Base-by-base conservation (phyloP, 2,113 vertebrate species). In the Etheostoma spectabile region DNA sequence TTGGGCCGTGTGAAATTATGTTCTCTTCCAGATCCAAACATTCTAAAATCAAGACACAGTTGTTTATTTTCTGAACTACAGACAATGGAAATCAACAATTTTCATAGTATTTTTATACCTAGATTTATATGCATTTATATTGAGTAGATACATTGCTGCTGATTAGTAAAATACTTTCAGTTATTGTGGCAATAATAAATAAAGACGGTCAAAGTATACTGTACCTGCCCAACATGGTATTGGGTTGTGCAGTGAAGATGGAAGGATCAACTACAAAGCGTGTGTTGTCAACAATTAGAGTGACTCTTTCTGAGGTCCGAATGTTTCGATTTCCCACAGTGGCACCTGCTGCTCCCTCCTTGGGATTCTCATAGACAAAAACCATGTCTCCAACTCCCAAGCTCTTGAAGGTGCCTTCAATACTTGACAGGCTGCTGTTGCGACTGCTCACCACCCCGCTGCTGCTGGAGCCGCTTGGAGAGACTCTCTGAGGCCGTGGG, bases 221-320 rank as follows among this genome's bases (percentile, higher is more conserved):
- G 6, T 93, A 99, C 98, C 98, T 98, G 94, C 98, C 98, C 96
- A 99, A 93, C 98, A 99, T 99, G 19, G 98, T 99, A 85, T 99
- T 99, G 86, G 98, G 98, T 38, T 99, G 98, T 81, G 98, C 98
- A 8, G 97, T 99, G 89, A 99, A 99, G 92, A 99, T 98, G 38
- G 97, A 95, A 52, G 98, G 97, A 92, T 99, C 98, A 49, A 99
- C 98, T 72, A 99, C 98, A 88, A 99, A 99, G 94, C 98, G 97
- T 22, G 98, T 99, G 92, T 99, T 99, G 92, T 99, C 98, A 86
- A 99, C 98, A 27, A 99, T 99, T 11, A 99, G 95, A 0, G 98
- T 99, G 35, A 99, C 97, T 90, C 97, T 95, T 91, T 99, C 98
- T 1, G 97, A 96, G 0, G 96, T 97, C 73, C 98, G 92, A 18